phyloP scores from a whole-genome alignment of 53 echinoderm and acorn worm species.

The Antedon mediterranea region DNA sequence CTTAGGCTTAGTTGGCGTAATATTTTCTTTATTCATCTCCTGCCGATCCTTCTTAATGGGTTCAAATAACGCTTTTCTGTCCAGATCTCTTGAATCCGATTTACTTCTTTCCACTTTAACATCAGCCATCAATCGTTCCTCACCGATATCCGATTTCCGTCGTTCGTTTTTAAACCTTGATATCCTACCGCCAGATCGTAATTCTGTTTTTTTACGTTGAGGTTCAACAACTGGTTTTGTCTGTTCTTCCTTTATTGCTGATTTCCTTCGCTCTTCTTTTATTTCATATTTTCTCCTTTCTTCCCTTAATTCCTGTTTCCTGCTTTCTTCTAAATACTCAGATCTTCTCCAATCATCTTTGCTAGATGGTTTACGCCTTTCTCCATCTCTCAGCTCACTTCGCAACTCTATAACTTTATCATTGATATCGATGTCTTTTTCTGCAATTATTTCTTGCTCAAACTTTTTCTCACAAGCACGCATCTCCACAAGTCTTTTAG shows the following conservation, averaged over 20 bases:
- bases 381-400: no score
- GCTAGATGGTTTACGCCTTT: background rate
- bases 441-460: background rate
- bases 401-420: background rate
- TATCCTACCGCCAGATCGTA: background rate
- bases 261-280: background rate
- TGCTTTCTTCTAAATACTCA: background rate
- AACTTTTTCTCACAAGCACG: background rate
- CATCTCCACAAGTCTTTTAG: background rate
- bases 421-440: background rate
- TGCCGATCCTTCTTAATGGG: background rate
- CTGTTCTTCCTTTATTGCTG: background rate
- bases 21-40: background rate
- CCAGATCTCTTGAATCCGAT: background rate
- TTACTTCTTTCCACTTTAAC: background rate
- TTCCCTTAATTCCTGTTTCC: background rate
- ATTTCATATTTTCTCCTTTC: background rate
- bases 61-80: background rate
- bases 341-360: background rate
- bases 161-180: background rate
- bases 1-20: background rate
- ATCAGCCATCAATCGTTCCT: background rate
- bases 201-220: background rate
- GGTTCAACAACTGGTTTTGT: background rate
- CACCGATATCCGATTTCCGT: background rate